These are phyloP conservation scores for Coreius guichenoti DNA, from an alignment of 2,797 vertebrate species.

Conservation along the genomic window DNA sequence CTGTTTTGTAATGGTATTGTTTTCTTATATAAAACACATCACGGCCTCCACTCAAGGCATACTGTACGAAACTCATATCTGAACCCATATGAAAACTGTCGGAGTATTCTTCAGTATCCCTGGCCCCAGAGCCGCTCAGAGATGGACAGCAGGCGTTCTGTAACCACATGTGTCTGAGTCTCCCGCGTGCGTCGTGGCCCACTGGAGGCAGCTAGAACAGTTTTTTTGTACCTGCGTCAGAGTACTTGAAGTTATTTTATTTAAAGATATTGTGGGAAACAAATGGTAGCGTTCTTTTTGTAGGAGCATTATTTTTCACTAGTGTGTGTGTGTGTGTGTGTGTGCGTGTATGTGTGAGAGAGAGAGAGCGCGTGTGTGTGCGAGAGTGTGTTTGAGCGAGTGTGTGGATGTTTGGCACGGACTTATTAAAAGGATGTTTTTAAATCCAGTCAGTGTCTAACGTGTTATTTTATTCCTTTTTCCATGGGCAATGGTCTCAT, in stretches of 20 bases:
- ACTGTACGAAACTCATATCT: conserved; percentile 85
- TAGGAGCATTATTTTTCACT: conserved; percentile 99
- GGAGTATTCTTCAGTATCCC: conserved; percentile 85
- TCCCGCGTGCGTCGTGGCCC: conserved; percentile 93
- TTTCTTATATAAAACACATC: conserved; percentile 93
- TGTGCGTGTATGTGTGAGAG: conserved; percentile 13
- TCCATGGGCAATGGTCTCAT: background rate
- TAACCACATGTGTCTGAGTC: conserved; percentile 97
- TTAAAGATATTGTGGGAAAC: conserved; percentile 99
- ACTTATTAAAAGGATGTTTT: conserved; percentile 99
- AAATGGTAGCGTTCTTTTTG: conserved; percentile 95
- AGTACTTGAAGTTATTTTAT: conserved; percentile 99
- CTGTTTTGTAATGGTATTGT: conserved; percentile 72
- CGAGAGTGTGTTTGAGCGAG: conserved; percentile 71
- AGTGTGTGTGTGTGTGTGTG: conserved; percentile 81
- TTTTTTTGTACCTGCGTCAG: conserved; percentile 98
- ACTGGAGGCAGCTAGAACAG: conserved; percentile 92
- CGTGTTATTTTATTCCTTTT: conserved; percentile 62
- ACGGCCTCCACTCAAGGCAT: conserved; percentile 87
- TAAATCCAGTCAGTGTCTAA: conserved; percentile 81
- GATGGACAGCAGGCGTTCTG: conserved; percentile 88
- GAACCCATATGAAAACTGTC: conserved; percentile 85
- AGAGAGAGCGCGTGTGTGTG: background rate
- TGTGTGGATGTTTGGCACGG: conserved; percentile 82
- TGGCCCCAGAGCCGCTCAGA: conserved; percentile 81